Base-by-base conservation (phyloP, 2,888 invertebrate genomes). In the Aethes cnicana region DNA sequence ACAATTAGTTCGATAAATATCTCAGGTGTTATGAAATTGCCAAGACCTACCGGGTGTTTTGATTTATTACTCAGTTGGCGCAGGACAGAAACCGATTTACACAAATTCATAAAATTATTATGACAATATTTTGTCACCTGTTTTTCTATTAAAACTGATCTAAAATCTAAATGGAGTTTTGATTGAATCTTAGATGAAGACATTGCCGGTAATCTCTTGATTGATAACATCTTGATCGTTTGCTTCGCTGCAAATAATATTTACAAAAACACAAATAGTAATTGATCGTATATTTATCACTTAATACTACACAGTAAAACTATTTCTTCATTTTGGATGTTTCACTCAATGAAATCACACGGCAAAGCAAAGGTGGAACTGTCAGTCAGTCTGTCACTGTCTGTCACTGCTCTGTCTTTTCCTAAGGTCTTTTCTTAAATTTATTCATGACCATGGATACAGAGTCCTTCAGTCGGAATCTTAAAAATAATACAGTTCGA, bases 31-130 rank as follows among this genome's bases (percentile, higher is more conserved):
- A n/a, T n/a, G n/a, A n/a, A n/a, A n/a, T n/a, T n/a, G n/a, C n/a
- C n/a, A n/a, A n/a, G n/a, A 67, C 84, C 83, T 66, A 89, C 88
- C 55, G 78, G 77, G 47, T 78, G 62, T 47, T 60, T 78, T 1
- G 80, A 78, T 62, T 78, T 81, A 47, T 55, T 71, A 2, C 78
- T 75, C 21, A 81, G 53, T 62, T 75, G 74, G 61, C 85, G 84
- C 39, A 87, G 64, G 4, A 65, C 72, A 16, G 81, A 74, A 9
- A 84, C 71, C 5, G 86, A 80, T 73, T 74, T 78, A 59, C 84
- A 86, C 41, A 87, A 68, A 62, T 74, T 74, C 14, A 73, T 21
- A 20, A 84, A 60, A 63, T 66, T 74, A 32, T 58, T 63, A 21
- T 67, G 56, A 57, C 65, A 74, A 16, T 69, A 64, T 70, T 75